These are phyloP conservation scores for Ommatoiulus sabulosus DNA, from an alignment of 2,888 invertebrate genomes.

Conservation along the genomic window DNA sequence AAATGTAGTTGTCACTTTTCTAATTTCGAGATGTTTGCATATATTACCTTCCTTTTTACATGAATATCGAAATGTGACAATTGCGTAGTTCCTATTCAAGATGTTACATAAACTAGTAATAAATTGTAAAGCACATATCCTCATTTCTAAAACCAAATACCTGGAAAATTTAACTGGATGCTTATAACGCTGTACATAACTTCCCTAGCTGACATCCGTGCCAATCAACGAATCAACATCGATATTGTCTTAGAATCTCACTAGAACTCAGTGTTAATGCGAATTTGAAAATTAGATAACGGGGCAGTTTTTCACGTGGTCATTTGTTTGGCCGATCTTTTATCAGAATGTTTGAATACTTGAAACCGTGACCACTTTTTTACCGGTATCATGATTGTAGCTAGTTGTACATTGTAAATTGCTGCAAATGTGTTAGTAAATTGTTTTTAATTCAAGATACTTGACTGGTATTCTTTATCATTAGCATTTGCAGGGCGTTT, in stretches of 20 bases:
- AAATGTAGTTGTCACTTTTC: not conserved
- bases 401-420: conserved; percentile 13
- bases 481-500: conserved; percentile 9
- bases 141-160: not conserved
- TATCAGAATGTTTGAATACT: not conserved
- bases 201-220: not conserved
- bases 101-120: not conserved
- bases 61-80: not conserved
- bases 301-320: not conserved
- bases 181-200: not conserved
- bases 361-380: conserved; percentile 26
- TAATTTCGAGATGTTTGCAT: too few species aligned
- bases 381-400: conserved; percentile 7
- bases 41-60: not conserved
- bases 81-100: not conserved
- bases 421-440: conserved; percentile 34
- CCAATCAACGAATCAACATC: not conserved
- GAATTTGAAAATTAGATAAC: not conserved
- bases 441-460: conserved; percentile 32
- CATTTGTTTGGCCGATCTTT: not conserved
- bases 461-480: conserved; percentile 34
- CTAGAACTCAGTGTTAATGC: not conserved
- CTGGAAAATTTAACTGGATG: not conserved
- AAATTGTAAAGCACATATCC: not conserved
- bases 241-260: not conserved